A percentile compares a stretch with the other conserved stretches of the same genome.
Evolutionary conservation across 2,888 invertebrate genomes (phyloP).

Genomic region (Rhamnusium bicolor): DNA sequence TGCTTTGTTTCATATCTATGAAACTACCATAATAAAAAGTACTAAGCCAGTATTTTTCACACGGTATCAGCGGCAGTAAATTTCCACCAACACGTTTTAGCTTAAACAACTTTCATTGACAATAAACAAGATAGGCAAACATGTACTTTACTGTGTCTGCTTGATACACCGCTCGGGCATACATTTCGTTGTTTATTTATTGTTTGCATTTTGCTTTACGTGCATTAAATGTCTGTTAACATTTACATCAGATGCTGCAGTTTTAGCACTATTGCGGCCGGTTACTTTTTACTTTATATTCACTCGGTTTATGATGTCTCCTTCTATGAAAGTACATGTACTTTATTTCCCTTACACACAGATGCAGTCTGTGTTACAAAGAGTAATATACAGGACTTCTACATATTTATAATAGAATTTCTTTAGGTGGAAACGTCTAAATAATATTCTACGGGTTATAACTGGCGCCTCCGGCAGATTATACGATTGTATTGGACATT

Average conservation of each 20-base stretch:
- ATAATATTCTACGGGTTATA: no score
- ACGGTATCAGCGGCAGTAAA: background rate
- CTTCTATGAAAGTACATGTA: background rate
- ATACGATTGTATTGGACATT: background rate
- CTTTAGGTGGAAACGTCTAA: background rate
- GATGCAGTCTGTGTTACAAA: background rate
- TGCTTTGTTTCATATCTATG: background rate
- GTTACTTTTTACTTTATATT: background rate
- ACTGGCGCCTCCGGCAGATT: background rate
- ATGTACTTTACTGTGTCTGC: background rate
- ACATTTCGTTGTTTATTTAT: background rate
- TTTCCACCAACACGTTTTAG: background rate
- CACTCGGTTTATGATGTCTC: background rate
- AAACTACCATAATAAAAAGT: background rate
- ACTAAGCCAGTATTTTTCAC: background rate
- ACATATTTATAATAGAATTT: background rate
- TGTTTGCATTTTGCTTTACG: conserved; percentile 12
- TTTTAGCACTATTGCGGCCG: background rate
- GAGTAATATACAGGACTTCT: background rate
- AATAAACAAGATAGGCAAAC: conserved; percentile 8
- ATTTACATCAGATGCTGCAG: background rate
- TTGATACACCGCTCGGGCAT: background rate
- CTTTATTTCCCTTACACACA: background rate
- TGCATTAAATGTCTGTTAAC: conserved; percentile 6
- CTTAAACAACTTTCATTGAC: background rate